Base-by-base conservation (phyloP, 2,797 vertebrate species). In the Myotis pilosus region DNA sequence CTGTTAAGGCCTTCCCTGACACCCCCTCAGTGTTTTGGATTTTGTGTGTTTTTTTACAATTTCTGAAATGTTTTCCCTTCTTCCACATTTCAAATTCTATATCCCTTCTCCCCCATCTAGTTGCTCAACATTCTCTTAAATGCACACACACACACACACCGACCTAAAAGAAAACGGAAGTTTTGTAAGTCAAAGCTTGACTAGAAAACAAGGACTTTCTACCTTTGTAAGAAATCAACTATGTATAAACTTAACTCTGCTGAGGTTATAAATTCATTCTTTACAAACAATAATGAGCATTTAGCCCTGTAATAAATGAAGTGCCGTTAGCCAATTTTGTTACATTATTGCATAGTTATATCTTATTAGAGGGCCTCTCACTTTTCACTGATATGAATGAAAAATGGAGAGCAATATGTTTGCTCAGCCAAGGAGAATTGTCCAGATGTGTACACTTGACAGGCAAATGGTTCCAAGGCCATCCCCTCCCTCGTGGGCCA, bases 131-230 rank as follows among this genome's bases (percentile, higher is more conserved):
- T 81, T 95, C 71, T 89, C 83, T 85, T 76, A 79, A 80, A 92
- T 8, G 91, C 3, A 23, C 23, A 36, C 41, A 49, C 13, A 49
- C 30, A 49, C n/a, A 49, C 13, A 49, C 38, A 47, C 25, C n/a
- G 41, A 22, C 22, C 28, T 53, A 81, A 90, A 92, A 64, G 78
- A 93, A 95, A 96, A 94, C 15, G 9, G 12, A 74, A 94, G 86
- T 95, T 95, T 87, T 97, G 74, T 80, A 84, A 93, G 69, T 62
- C 89, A 95, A 92, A 95, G 41, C 64, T 94, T 93, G 93, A 83
- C 85, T 41, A 96, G 49, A 85, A 85, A 92, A 91, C 30, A 66
- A 87, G 71, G 69, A 76, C 68, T 68, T 64, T 95, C 38, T 89
- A 25, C 68, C 55, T 94, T 95, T 87, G 49, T 83, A 90, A 86